Evolutionary conservation across 2,113 vertebrate species (phyloP).

Genomic region (Porphyrio hochstetteri): DNA sequence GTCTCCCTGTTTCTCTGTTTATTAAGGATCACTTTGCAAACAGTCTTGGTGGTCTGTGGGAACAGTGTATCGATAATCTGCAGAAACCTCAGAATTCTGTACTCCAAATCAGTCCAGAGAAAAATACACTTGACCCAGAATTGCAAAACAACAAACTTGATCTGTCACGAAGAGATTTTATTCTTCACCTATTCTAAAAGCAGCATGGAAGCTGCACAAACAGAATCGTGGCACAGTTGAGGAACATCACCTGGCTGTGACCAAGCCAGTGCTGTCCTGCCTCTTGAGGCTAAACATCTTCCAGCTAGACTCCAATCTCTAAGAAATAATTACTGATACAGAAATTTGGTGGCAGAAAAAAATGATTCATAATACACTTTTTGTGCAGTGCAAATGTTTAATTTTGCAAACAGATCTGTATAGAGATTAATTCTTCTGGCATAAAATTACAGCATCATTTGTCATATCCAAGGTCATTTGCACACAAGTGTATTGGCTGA

Average conservation of each 20-base stretch:
- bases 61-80: background rate
- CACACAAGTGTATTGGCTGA: background rate
- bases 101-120: background rate
- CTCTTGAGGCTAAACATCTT: background rate
- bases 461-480: background rate
- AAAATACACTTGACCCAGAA: background rate
- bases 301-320: background rate
- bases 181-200: background rate
- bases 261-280: background rate
- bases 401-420: background rate
- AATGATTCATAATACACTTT: background rate
- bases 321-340: background rate
- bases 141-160: background rate
- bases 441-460: background rate
- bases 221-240: constrained; percentile 7
- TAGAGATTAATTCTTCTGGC: background rate
- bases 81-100: background rate
- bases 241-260: background rate
- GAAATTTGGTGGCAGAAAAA: background rate
- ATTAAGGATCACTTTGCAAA: background rate
- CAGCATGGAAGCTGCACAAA: constrained; percentile 11
- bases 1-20: background rate
- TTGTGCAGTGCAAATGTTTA: background rate
- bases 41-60: background rate
- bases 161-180: background rate